These are phyloP conservation scores for Rana temporaria DNA, from an alignment of 2,113 vertebrate species.

Conservation along the genomic window DNA sequence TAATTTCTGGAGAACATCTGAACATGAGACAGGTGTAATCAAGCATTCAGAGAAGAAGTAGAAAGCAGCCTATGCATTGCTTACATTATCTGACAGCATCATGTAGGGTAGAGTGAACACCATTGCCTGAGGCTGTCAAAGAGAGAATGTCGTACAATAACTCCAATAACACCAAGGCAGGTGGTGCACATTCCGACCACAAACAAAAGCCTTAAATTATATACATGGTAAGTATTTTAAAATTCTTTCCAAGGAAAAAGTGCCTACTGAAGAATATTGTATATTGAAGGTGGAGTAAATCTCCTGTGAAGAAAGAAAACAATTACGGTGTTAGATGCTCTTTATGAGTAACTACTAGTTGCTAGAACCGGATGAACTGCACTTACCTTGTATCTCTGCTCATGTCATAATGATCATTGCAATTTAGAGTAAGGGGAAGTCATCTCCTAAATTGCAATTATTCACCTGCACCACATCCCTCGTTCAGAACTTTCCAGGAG, in stretches of 20 bases:
- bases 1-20: too few relatives aligned
- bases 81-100: too few relatives aligned
- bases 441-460: too few relatives aligned
- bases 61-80: too few relatives aligned
- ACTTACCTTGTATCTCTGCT: background rate
- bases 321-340: background rate
- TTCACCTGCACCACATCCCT: too few relatives aligned
- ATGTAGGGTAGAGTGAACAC: too few relatives aligned
- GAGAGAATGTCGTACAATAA: background rate
- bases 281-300: background rate
- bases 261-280: background rate
- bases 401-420: background rate
- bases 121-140: background rate
- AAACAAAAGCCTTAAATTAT: background rate
- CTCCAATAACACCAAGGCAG: conserved; percentile 3
- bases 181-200: conserved; percentile 19
- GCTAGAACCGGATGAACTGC: background rate
- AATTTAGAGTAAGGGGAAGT: too few relatives aligned
- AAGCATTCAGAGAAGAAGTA: too few relatives aligned
- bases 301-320: background rate
- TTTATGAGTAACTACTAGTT: background rate
- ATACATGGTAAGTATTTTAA: conserved; percentile 1
- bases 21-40: too few relatives aligned
- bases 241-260: background rate
- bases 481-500: too few relatives aligned